Conservation (phyloP, 2,797 vertebrate species). For the Erpetoichthys calabaricus region DNA sequence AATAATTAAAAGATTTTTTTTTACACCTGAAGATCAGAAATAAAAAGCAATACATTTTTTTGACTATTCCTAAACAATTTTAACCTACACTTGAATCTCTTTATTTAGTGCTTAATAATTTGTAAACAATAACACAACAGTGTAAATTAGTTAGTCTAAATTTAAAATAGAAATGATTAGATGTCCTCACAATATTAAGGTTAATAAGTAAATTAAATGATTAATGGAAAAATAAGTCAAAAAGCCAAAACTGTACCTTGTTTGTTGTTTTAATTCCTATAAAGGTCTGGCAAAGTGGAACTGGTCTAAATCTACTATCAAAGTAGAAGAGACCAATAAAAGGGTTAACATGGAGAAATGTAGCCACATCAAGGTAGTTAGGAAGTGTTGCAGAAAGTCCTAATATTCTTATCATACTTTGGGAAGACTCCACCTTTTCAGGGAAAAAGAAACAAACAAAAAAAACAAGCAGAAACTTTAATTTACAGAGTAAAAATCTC, state of each 20-base stretch:
- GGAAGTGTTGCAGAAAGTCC: slow-evolving; percentile 92
- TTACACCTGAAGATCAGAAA: too few species aligned
- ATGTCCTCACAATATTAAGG: too few species aligned
- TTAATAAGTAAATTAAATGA: too few species aligned
- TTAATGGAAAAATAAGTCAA: too few species aligned
- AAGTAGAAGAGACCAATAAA: slow-evolving; percentile 93
- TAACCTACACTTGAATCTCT: too few species aligned
- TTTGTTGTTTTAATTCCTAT: slow-evolving; percentile 81
- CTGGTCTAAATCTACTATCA: slow-evolving; percentile 85
- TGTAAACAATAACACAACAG: too few species aligned
- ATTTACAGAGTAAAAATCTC: slow-evolving; percentile 3
- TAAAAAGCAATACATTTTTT: too few species aligned
- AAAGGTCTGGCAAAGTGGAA: slow-evolving; percentile 88
- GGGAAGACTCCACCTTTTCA: slow-evolving; percentile 87
- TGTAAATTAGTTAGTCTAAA: too few species aligned
- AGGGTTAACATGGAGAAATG: slow-evolving; percentile 90
- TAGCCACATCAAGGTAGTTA: slow-evolving; percentile 87
- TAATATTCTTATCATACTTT: slow-evolving; percentile 96
- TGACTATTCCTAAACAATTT: too few species aligned
- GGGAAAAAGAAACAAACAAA: slow-evolving; percentile 13
- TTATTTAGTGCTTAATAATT: too few species aligned
- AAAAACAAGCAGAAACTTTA: slow-evolving; percentile 6
- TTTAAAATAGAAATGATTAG: too few species aligned
- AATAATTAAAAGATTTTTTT: too few species aligned
- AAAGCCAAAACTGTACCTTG: slow-evolving; percentile 54